These are phyloP conservation scores for Euclidia mi DNA, from an alignment of 2,888 invertebrate genomes.

Conservation along the genomic window DNA sequence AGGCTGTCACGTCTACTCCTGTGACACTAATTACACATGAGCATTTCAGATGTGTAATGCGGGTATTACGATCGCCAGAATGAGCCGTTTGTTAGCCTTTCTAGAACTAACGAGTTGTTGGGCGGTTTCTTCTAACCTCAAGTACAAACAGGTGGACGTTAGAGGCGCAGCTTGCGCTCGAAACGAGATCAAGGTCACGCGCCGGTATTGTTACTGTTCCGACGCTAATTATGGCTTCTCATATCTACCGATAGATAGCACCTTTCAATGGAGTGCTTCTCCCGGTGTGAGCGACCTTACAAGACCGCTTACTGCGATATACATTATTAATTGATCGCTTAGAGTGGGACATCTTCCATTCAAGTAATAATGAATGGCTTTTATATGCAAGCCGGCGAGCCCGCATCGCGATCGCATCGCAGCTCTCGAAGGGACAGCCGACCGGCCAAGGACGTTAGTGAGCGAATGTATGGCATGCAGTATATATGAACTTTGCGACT, in stretches of 20 bases:
- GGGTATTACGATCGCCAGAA: constrained; percentile 35
- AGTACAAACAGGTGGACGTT: constrained; percentile 71
- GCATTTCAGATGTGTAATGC: constrained; percentile 26
- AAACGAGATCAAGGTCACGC: constrained; percentile 83
- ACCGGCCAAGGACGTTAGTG: constrained; percentile 76
- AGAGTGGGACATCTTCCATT: constrained; percentile 40
- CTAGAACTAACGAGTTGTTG: constrained; percentile 51
- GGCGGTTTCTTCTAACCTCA: constrained; percentile 59
- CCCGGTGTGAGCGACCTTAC: constrained; percentile 15
- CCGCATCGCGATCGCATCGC: constrained; percentile 59
- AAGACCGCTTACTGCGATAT: constrained; percentile 16
- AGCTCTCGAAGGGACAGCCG: constrained; percentile 74
- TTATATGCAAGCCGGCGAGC: constrained; percentile 52
- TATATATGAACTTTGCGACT: constrained; percentile 67
- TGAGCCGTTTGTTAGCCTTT: constrained; percentile 51
- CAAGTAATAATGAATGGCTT: constrained; percentile 48
- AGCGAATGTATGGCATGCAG: constrained; percentile 66
- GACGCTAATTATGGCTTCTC: constrained; percentile 77
- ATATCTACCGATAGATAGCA: constrained; percentile 58
- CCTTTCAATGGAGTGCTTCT: constrained; percentile 42
- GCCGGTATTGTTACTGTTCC: constrained; percentile 76
- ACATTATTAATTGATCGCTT: constrained; percentile 22
- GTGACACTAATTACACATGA: constrained; percentile 54
- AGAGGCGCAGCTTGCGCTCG: constrained; percentile 60
- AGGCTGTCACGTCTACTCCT: constrained; percentile 32